Percentiles rank a stretch among this genome's conserved stretches.
These are phyloP conservation scores for Chiridota heheva DNA, from an alignment of 35 echinoderm and acorn worm species.

Conservation along the genomic window DNA sequence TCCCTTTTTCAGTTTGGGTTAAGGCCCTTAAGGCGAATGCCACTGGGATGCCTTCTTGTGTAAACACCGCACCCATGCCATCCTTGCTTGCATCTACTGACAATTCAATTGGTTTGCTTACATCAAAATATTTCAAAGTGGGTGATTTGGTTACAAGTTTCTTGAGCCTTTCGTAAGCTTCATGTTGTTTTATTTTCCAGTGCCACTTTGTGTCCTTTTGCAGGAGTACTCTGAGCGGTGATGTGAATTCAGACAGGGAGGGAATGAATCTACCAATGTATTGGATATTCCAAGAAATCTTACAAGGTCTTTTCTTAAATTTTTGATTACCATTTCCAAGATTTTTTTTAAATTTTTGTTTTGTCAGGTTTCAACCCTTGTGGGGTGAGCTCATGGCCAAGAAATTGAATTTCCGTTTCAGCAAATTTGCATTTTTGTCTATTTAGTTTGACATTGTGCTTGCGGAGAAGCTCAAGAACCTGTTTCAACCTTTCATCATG, in stretches of 20 bases:
- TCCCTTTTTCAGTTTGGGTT: conserved; percentile 7
- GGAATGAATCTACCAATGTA: conserved; percentile 37
- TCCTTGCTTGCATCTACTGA: conserved; percentile 24
- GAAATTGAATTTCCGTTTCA: conserved; percentile 44
- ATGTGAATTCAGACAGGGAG: neutral
- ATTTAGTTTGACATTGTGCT: conserved; percentile 50
- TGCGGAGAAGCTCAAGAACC: neutral
- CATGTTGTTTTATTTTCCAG: conserved; percentile 16
- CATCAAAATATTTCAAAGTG: conserved; percentile 37
- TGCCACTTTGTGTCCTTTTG: conserved; percentile 15
- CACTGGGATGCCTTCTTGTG: neutral
- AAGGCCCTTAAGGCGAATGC: conserved; percentile 28
- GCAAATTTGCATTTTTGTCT: conserved; percentile 24
- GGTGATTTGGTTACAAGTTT: conserved; percentile 13
- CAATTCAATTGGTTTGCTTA: neutral
- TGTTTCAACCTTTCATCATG: conserved; percentile 32
- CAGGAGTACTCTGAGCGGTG: conserved; percentile 18
- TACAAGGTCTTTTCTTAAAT: conserved; percentile 4
- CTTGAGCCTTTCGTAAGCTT: conserved; percentile 15
- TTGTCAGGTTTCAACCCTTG: conserved; percentile 24
- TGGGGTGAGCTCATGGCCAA: neutral
- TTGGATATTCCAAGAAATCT: conserved; percentile 16
- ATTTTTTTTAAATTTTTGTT: conserved; percentile 30
- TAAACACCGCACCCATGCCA: conserved; percentile 34
- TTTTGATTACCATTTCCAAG: neutral